Evolutionary conservation across 1,140 invertebrate genomes (phyloP), one percentile per base, ranked within the genome.

Genomic region (Bicyclus anynana): DNA sequence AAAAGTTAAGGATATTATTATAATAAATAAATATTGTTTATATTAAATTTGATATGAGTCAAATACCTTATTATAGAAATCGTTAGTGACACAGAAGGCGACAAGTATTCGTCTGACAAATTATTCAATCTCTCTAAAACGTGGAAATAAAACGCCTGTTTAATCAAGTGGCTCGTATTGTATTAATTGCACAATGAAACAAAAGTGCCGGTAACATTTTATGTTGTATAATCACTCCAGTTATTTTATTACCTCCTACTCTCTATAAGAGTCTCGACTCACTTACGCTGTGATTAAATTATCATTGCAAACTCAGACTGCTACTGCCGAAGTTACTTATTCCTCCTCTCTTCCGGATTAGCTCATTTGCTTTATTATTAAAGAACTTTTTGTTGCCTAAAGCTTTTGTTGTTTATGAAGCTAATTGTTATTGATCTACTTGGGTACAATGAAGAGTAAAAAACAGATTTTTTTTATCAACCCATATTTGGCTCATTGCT

Each of bases 281-380:
- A 69, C 68, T 80, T 72, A 78, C 59, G 74, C 59, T 58, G 64
- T 71, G 72, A 82, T 85, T 83, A 80, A 83, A 79, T 83, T 81
- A 80, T 82, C 69, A 81, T 81, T 82, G 73, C 77, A 78, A 82
- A 83, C 65, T 74, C 62, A 57, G 59, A 65, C 57, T 61, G 55
- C 56, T 67, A 50, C 67, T 55, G 52, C 44, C 52, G 54, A 60
- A 66, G 59, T 67, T 69, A 70, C 66, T 69, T 68, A 65, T 59
- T 51, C 37, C 55, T 42, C 55, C 51, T 67, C 53, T 54, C 64
- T 65, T 62, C 40, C 44, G 62, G 62, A 71, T 72, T 70, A 67
- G 59, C 55, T 51, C 38, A 27, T 57, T 51, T 51, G 12, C 47
- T 44, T 50, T 51, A 44, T 57, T 57, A 44, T 57, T 57, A 44